Conservation (phyloP, 2,888 invertebrate genomes). For the Dolichomitus sp. region DNA sequence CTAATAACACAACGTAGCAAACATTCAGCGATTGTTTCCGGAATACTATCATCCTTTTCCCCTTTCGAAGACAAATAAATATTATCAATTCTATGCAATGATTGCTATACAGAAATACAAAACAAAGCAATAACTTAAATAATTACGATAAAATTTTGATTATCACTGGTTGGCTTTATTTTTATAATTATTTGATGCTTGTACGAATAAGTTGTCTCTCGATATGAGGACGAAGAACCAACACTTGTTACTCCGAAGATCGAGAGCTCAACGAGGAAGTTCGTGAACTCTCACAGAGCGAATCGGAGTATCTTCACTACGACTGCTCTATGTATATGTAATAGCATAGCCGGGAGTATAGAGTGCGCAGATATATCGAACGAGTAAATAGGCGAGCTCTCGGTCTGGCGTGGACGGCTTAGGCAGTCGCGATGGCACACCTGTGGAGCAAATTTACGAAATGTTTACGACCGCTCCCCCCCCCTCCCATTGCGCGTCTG, state of each 20-base stretch:
- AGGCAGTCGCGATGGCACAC: conserved; percentile 84
- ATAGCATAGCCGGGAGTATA: conserved; percentile 34
- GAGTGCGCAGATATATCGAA: conserved; percentile 65
- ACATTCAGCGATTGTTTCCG: conserved; percentile 80
- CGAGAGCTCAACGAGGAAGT: conserved; percentile 38
- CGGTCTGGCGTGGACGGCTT: conserved; percentile 81
- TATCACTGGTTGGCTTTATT: not conserved
- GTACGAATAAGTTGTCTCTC: not conserved
- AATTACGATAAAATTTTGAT: not conserved
- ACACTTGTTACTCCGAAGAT: conserved; percentile 47
- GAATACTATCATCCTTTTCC: conserved; percentile 70
- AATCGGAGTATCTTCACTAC: conserved; percentile 55
- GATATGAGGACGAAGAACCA: conserved; percentile 2
- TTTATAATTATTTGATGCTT: not conserved
- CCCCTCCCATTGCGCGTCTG: conserved; percentile 73
- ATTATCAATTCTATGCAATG: not conserved
- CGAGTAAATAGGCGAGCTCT: conserved; percentile 82
- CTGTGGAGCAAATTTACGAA: conserved; percentile 86
- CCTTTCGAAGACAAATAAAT: not conserved
- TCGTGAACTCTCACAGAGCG: conserved; percentile 50
- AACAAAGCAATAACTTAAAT: not conserved
- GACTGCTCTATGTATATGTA: conserved; percentile 51
- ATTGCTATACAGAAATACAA: not conserved
- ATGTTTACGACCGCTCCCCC: conserved; percentile 82
- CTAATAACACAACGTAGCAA: conserved; percentile 72